Conservation (phyloP, 2,113 vertebrate species). For the Carollia perspicillata region DNA sequence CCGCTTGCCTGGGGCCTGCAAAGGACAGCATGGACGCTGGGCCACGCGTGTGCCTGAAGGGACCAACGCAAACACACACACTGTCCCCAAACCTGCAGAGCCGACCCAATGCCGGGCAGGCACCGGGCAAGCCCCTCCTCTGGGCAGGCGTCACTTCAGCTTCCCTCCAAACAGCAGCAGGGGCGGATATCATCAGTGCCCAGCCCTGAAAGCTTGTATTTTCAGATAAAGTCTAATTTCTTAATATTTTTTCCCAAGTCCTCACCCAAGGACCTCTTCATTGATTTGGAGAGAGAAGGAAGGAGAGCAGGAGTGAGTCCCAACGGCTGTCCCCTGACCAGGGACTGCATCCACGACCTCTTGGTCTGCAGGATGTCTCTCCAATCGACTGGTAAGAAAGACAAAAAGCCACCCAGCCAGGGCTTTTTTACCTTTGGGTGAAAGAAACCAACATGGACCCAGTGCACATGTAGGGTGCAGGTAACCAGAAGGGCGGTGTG, state of each 20-base stretch:
- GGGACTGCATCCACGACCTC: not conserved
- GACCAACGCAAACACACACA: rapidly evolving
- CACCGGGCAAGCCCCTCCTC: not conserved
- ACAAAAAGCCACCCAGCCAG: not conserved
- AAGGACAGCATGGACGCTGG: rapidly evolving
- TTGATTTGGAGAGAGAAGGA: not conserved
- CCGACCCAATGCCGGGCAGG: rapidly evolving
- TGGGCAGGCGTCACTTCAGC: rapidly evolving
- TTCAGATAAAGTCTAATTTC: no score
- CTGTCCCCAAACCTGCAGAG: not conserved
- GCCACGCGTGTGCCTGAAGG: rapidly evolving
- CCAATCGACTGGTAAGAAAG: no score
- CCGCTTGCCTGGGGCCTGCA: no score
- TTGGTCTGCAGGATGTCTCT: not conserved
- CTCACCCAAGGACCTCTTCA: not conserved
- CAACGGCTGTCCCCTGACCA: no score
- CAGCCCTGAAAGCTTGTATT: rapidly evolving
- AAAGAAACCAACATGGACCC: not conserved
- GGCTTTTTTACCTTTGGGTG: not conserved
- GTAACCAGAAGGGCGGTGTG: not conserved
- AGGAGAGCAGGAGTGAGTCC: not conserved
- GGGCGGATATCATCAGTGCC: rapidly evolving
- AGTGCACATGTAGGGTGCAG: rapidly evolving
- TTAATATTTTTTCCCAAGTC: no score
- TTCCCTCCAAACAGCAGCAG: not conserved